phyloP scores from a whole-genome alignment of 2,888 invertebrate genomes.

The Allygus modestus region DNA sequence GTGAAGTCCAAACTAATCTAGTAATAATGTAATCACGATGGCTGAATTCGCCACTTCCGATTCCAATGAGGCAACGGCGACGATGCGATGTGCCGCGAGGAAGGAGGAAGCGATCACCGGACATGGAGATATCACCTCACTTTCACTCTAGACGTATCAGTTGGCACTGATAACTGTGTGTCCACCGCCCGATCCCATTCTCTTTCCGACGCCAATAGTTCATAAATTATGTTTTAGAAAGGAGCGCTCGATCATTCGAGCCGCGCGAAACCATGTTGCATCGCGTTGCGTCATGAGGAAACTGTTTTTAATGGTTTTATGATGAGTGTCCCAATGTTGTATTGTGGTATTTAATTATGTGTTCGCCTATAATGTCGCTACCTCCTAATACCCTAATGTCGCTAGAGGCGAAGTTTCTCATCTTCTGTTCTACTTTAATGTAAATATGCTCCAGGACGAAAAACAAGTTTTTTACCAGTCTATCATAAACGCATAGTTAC shows the following conservation, averaged over 20 bases:
- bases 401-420: too few relatives aligned
- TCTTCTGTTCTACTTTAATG: too few relatives aligned
- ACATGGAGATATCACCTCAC: constrained; percentile 48
- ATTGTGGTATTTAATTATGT: too few relatives aligned
- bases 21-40: too few relatives aligned
- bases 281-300: constrained; percentile 10
- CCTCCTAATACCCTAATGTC: too few relatives aligned
- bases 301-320: not conserved
- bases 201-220: constrained; percentile 5
- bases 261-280: not conserved
- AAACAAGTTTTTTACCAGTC: too few relatives aligned
- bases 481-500: too few relatives aligned
- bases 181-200: constrained; percentile 42
- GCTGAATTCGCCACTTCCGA: too few relatives aligned
- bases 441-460: too few relatives aligned
- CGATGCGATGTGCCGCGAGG: not conserved
- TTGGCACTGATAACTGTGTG: constrained; percentile 41
- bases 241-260: not conserved
- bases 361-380: too few relatives aligned
- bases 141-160: constrained; percentile 43
- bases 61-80: not conserved
- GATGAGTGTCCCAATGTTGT: too few relatives aligned
- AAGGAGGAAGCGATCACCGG: constrained; percentile 24
- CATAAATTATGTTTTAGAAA: not conserved
- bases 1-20: too few relatives aligned